phyloP scores from a whole-genome alignment of 92 coral and sea anemone genomes.

The Zoanthus solanderi region DNA sequence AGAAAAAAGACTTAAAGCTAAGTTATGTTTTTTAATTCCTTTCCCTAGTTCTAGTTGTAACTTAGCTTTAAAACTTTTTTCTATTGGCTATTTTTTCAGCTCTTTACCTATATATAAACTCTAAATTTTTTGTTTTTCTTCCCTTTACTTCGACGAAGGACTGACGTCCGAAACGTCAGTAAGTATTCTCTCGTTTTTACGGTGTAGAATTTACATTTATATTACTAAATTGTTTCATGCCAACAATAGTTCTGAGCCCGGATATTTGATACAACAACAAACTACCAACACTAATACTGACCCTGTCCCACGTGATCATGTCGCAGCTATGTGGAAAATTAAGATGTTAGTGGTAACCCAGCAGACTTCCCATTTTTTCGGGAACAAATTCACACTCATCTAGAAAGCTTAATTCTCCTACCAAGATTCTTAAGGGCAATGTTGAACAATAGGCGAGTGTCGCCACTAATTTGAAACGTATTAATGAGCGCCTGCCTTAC shows the following conservation, averaged over 20 bases:
- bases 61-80: slow-evolving; percentile 53
- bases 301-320: slow-evolving; percentile 14
- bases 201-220: background rate
- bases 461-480: slow-evolving; percentile 60
- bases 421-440: slow-evolving; percentile 65
- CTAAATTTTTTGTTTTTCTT: no score
- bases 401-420: slow-evolving; percentile 68
- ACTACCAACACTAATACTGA: background rate
- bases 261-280: background rate
- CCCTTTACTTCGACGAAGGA: no score
- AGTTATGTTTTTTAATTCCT: no score
- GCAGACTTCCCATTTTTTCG: slow-evolving; percentile 66
- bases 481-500: slow-evolving; percentile 60
- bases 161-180: no score
- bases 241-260: background rate
- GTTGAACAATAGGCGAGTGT: slow-evolving; percentile 64
- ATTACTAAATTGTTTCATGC: slow-evolving; percentile 54
- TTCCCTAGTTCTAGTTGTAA: no score
- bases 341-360: slow-evolving; percentile 62
- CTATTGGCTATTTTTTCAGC: no score
- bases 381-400: slow-evolving; percentile 52
- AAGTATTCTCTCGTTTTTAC: no score
- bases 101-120: no score
- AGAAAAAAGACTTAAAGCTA: no score
- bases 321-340: slow-evolving; percentile 63